phyloP scores from a whole-genome alignment of 1,140 invertebrate species.

The Yoshiicerus persimilis region DNA sequence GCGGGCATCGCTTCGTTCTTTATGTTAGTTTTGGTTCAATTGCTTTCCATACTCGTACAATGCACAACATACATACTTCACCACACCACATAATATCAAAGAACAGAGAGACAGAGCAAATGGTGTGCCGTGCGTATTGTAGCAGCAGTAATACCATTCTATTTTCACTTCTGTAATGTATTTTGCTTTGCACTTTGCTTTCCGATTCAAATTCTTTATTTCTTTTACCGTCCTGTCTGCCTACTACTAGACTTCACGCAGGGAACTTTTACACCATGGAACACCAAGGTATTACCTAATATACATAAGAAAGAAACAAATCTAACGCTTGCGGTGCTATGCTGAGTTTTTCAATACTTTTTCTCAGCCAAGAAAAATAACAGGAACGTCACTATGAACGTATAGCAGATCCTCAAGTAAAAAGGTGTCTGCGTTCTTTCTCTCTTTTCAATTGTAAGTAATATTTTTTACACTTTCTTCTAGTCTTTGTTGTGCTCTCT shows the following conservation, averaged over 20 bases:
- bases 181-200: background rate
- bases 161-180: background rate
- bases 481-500: background rate
- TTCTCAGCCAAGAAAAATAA: background rate
- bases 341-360: background rate
- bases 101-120: background rate
- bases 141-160: background rate
- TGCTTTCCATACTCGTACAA: background rate
- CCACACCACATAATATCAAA: background rate
- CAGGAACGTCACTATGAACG: background rate
- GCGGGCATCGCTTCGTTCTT: background rate
- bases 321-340: background rate
- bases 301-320: background rate
- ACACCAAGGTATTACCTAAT: background rate
- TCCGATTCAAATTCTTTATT: background rate
- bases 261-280: background rate
- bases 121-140: background rate
- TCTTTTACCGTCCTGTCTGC: background rate
- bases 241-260: background rate
- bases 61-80: background rate
- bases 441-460: background rate
- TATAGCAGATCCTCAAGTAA: background rate
- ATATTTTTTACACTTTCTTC: background rate
- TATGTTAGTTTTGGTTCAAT: background rate
- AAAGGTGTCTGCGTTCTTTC: background rate